Conservation (phyloP, 2,113 vertebrate species). For the Hucho hucho region DNA sequence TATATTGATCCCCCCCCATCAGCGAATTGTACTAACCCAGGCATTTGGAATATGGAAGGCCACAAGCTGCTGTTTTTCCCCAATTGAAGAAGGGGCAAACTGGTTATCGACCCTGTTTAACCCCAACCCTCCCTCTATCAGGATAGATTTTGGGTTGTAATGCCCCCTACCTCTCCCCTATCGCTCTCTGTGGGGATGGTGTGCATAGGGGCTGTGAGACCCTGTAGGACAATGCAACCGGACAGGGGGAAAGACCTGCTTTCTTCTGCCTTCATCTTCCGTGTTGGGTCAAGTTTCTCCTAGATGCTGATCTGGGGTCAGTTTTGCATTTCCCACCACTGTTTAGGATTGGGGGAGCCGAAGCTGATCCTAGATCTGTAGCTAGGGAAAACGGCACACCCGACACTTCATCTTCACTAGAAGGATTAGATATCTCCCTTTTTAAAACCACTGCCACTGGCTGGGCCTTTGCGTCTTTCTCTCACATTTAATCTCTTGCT, state of each 20-base stretch:
- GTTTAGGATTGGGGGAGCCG: too few species aligned
- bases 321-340: background rate
- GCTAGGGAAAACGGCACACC: too few species aligned
- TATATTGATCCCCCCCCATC: slow-evolving; percentile 75
- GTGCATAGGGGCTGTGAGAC: background rate
- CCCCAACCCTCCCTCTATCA: background rate
- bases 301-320: background rate
- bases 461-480: background rate
- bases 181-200: background rate
- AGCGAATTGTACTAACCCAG: slow-evolving; percentile 12
- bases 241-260: background rate
- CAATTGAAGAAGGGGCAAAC: background rate
- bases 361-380: too few species aligned
- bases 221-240: background rate
- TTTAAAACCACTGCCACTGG: background rate
- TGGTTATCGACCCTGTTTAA: background rate
- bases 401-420: too few species aligned
- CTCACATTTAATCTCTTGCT: background rate
- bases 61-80: background rate
- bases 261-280: background rate
- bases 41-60: background rate
- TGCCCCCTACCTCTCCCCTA: background rate
- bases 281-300: background rate
- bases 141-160: background rate
- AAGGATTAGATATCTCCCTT: background rate